These are phyloP conservation scores for Rhizoglyphus robini DNA, from an alignment of 1,140 invertebrate species.

Conservation along the genomic window DNA sequence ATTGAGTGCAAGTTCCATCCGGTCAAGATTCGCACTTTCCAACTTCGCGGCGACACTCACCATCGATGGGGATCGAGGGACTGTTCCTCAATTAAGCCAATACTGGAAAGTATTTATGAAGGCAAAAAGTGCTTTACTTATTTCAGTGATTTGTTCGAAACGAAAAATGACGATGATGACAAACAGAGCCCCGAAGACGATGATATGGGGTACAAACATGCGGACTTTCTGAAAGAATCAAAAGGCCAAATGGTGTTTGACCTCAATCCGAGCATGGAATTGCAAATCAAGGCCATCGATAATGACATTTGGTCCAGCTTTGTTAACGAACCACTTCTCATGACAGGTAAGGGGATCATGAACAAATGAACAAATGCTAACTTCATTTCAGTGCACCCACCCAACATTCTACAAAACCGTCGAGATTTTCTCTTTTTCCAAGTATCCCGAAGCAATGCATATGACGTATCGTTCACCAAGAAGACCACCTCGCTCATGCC, in stretches of 20 bases:
- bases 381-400: constrained; percentile 9
- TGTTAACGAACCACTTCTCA: not conserved
- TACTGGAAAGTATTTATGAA: not conserved
- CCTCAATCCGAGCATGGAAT: not conserved
- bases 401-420: not conserved
- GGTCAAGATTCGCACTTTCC: constrained; percentile 2
- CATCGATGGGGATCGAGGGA: not conserved
- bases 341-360: not conserved
- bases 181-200: not conserved
- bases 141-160: not conserved
- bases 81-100: not conserved
- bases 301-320: not conserved
- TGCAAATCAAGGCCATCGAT: not conserved
- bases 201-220: no score
- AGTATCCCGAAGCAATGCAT: not conserved
- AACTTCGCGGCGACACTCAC: not conserved
- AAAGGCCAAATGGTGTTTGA: not conserved
- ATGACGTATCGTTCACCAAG: constrained; percentile 3
- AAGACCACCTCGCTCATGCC: not conserved
- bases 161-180: not conserved
- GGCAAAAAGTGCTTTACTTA: not conserved
- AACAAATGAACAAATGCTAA: not conserved
- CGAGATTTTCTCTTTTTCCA: not conserved
- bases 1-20: not conserved
- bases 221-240: not conserved